A percentile compares a stretch with the other conserved stretches of the same genome.
Evolutionary conservation across 2,888 invertebrate species (phyloP).

Genomic region (Halictus ligatus): DNA sequence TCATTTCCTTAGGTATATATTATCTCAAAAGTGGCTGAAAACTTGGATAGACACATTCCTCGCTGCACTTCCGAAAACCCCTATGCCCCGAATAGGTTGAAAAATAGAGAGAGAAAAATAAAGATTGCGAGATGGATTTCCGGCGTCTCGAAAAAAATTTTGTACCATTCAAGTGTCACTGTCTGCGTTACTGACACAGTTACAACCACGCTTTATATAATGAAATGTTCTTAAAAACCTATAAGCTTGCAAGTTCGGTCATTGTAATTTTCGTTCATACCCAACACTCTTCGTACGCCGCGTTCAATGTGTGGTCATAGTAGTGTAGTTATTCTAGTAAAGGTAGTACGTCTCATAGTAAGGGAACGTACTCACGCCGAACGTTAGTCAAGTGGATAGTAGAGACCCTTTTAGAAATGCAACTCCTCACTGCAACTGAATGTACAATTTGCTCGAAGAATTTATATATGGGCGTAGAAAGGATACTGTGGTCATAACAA

Average conservation of each 20-base stretch:
- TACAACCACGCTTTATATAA: no score
- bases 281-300: slow-evolving; percentile 7
- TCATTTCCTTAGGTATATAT: no score
- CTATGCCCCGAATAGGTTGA: no score
- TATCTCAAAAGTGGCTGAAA: no score
- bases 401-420: slow-evolving; percentile 13
- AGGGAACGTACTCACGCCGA: slow-evolving; percentile 25
- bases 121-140: no score
- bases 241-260: not conserved
- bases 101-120: no score
- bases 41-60: no score
- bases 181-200: no score
- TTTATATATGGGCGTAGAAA: not conserved
- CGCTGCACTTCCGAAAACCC: no score
- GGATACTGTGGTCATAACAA: not conserved
- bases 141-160: no score
- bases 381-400: slow-evolving; percentile 40
- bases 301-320: not conserved
- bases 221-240: not conserved
- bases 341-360: slow-evolving; percentile 36
- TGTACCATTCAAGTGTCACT: no score
- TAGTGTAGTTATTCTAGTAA: slow-evolving; percentile 30
- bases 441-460: not conserved
- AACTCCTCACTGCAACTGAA: slow-evolving; percentile 13
- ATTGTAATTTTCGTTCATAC: slow-evolving; percentile 13